phyloP scores from a whole-genome alignment of 2,797 vertebrate genomes.

The Pipistrellus nathusii region DNA sequence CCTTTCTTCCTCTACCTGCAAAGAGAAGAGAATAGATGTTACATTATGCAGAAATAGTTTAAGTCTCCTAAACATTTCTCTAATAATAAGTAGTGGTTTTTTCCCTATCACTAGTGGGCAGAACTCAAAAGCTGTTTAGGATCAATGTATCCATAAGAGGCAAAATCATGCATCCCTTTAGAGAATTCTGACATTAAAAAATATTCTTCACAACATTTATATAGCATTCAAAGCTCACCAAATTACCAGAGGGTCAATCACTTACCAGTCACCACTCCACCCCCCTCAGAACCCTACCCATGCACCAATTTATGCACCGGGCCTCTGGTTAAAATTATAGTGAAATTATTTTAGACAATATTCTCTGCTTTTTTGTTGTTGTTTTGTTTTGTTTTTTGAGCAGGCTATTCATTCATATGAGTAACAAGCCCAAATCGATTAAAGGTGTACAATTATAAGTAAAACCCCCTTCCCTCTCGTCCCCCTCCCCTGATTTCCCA shows the following conservation, averaged over 20 bases:
- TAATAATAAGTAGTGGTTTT: not conserved
- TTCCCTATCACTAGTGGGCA: not conserved
- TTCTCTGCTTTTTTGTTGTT: not conserved
- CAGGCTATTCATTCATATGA: not conserved
- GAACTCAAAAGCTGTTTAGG: not conserved
- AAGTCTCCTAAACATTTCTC: slow-evolving; percentile 33
- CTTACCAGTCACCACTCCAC: too few relatives aligned
- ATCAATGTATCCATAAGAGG: not conserved
- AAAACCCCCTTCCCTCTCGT: not conserved
- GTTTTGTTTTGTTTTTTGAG: not conserved
- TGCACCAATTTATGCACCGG: too few relatives aligned
- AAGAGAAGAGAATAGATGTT: slow-evolving; percentile 74
- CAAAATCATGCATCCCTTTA: not conserved
- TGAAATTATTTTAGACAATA: not conserved
- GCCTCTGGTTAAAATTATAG: not conserved
- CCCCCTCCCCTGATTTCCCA: not conserved
- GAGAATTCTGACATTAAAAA: slow-evolving; percentile 5
- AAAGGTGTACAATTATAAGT: not conserved
- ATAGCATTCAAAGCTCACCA: not conserved
- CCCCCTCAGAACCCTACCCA: too few relatives aligned
- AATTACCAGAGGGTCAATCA: not conserved
- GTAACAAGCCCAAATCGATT: slow-evolving; percentile 24
- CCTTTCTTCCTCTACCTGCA: slow-evolving; percentile 92
- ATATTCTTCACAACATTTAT: slow-evolving; percentile 9
- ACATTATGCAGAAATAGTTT: slow-evolving; percentile 46